A percentile compares a stretch with the other conserved stretches of the same genome.
Conservation (phyloP, 2,888 invertebrate genomes). For the Heteromurus nitidus region DNA sequence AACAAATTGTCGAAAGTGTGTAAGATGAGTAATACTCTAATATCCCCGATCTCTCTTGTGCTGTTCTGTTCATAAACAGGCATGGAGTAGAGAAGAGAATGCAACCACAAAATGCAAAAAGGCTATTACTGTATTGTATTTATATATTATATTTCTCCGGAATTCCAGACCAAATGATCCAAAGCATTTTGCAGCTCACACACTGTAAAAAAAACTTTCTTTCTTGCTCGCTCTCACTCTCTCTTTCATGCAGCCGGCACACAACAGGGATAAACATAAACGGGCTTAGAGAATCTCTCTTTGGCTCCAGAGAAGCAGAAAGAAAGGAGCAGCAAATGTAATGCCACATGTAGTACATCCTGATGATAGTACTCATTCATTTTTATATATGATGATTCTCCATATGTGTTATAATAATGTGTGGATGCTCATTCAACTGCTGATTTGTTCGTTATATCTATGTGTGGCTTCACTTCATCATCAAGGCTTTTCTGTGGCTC, state of each 20-base stretch:
- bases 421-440: slow-evolving; percentile 55
- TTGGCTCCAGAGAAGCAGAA: slow-evolving; percentile 33
- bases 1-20: background rate
- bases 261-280: slow-evolving; percentile 57
- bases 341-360: too few species aligned
- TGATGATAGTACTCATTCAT: slow-evolving; percentile 53
- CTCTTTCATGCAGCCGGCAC: too few species aligned
- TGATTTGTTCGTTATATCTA: slow-evolving; percentile 55
- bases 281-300: slow-evolving; percentile 50
- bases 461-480: slow-evolving; percentile 60
- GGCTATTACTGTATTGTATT: too few species aligned
- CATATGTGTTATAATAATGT: slow-evolving; percentile 12
- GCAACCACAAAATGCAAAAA: background rate
- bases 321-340: slow-evolving; percentile 23
- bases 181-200: slow-evolving; percentile 44
- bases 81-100: background rate
- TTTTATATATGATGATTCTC: background rate
- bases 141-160: slow-evolving; percentile 44
- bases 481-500: slow-evolving; percentile 62
- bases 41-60: background rate
- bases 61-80: background rate
- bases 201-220: too few species aligned
- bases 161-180: slow-evolving; percentile 56
- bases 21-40: background rate
- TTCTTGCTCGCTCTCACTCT: background rate